phyloP scores from a whole-genome alignment of 2,797 vertebrate species.

The Hemitrygon akajei region DNA sequence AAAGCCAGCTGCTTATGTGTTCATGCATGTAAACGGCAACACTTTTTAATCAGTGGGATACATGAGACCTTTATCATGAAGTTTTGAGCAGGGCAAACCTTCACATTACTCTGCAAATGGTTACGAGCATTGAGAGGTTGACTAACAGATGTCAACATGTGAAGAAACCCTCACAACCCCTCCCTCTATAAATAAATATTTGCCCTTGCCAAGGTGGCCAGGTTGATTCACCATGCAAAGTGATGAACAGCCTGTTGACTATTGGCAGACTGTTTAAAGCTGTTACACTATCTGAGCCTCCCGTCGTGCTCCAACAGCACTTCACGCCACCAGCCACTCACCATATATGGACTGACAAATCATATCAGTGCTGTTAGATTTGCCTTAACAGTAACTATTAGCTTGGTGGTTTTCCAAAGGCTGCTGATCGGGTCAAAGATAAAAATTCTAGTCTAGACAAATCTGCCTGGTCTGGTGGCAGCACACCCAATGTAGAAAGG shows the following conservation, averaged over 20 bases:
- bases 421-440: background rate
- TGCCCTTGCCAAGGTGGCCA: background rate
- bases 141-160: background rate
- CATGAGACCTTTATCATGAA: background rate
- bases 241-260: background rate
- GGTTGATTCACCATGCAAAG: background rate
- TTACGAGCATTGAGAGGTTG: too few relatives aligned
- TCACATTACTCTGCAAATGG: background rate
- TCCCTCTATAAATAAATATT: background rate
- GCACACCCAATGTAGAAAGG: background rate
- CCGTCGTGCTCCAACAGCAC: background rate
- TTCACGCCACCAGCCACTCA: background rate
- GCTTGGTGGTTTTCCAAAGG: background rate
- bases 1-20: background rate
- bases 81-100: background rate
- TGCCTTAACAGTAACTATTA: background rate
- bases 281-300: background rate
- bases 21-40: background rate
- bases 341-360: background rate
- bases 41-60: background rate
- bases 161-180: background rate
- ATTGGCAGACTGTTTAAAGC: background rate
- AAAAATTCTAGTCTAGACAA: background rate
- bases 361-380: background rate
- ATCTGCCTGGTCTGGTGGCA: background rate